Evolutionary conservation across 2,797 vertebrate species (phyloP).

Genomic region (Pseudochaenichthys georgianus): DNA sequence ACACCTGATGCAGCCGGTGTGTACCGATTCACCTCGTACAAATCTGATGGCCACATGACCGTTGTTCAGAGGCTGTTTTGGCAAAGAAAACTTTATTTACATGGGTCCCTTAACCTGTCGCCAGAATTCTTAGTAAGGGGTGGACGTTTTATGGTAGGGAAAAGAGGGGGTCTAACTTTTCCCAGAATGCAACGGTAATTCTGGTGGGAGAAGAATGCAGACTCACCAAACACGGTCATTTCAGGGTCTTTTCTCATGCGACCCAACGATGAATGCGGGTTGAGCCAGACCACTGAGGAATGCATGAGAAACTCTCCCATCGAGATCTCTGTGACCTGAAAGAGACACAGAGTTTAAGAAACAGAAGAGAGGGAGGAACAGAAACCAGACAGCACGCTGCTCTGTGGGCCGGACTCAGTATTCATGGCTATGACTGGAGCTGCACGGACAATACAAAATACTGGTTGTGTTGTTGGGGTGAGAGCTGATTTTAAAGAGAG

Average conservation of each 20-base stretch:
- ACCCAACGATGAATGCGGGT: constrained; percentile 92
- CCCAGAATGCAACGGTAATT: constrained; percentile 28
- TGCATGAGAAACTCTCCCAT: constrained; percentile 99
- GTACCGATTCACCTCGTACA: background rate
- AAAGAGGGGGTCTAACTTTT: background rate
- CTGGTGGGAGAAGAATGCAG: background rate
- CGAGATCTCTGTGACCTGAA: constrained; percentile 96
- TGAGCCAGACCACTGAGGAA: constrained; percentile 94
- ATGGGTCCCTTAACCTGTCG: no score
- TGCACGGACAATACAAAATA: constrained; percentile 9
- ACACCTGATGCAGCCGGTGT: constrained; percentile 10
- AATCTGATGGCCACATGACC: no score
- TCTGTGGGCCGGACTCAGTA: constrained; percentile 41
- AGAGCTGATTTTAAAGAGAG: constrained; percentile 22
- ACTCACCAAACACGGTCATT: constrained; percentile 95
- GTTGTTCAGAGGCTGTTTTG: no score
- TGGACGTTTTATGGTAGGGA: background rate
- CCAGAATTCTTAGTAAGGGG: background rate
- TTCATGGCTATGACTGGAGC: background rate
- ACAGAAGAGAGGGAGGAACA: constrained; percentile 12
- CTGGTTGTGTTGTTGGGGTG: background rate
- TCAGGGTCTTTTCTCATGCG: constrained; percentile 96
- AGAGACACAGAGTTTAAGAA: constrained; percentile 11
- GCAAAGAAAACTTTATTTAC: no score
- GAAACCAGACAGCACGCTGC: constrained; percentile 18